These are phyloP conservation scores for Nothoprocta pentlandii DNA, from an alignment of 2,113 vertebrate genomes.

Conservation along the genomic window DNA sequence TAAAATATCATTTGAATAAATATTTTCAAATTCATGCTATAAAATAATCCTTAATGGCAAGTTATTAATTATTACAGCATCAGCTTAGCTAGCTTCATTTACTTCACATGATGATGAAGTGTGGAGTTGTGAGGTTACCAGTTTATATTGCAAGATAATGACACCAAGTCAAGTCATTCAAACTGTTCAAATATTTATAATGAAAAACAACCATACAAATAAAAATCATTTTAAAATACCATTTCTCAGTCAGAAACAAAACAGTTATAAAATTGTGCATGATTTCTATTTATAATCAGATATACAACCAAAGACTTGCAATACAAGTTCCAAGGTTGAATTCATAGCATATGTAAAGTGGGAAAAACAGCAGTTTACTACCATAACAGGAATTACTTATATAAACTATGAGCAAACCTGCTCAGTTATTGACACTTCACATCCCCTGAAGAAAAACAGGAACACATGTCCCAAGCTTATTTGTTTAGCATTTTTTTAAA, in stretches of 20 bases:
- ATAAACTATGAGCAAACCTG: not conserved
- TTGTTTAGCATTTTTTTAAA: not conserved
- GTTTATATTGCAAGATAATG: conserved; percentile 90
- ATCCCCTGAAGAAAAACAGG: conserved; percentile 41
- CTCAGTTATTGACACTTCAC: not conserved
- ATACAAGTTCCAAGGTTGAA: conserved; percentile 51
- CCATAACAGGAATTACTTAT: not conserved
- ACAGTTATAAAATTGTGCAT: conserved; percentile 57
- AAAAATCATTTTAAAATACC: conserved; percentile 67
- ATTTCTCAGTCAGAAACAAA: conserved; percentile 61
- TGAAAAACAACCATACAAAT: conserved; percentile 76
- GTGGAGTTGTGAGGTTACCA: conserved; percentile 97
- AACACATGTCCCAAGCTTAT: conserved; percentile 25
- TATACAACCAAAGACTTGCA: conserved; percentile 44
- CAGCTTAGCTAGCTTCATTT: conserved; percentile 99
- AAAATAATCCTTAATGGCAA: conserved; percentile 99
- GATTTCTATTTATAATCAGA: conserved; percentile 54
- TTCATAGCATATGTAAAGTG: conserved; percentile 55
- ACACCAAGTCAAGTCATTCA: conserved; percentile 86
- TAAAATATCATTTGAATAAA: conserved; percentile 99
- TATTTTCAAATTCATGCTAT: conserved; percentile 99
- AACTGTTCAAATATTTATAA: conserved; percentile 86
- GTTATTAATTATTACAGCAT: conserved; percentile 92
- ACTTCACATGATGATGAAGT: conserved; percentile 95
- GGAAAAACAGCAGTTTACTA: conserved; percentile 45